Evolutionary conservation across 1,140 invertebrate genomes (phyloP), one percentile per base, ranked within the genome.

Genomic region (Drosophila melanica): DNA sequence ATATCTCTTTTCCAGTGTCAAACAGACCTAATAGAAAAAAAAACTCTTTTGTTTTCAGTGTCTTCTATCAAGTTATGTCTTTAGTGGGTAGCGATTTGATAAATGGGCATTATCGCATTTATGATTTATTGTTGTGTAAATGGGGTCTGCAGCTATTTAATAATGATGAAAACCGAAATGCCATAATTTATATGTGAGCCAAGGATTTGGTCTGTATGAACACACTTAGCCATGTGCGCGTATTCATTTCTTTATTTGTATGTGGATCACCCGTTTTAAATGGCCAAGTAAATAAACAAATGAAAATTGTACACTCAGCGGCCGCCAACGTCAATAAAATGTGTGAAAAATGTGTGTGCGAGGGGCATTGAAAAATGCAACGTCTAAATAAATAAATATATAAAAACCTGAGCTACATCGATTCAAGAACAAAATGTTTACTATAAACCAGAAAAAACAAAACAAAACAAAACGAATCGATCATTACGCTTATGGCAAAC

Each of bases 201-300:
- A 84, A 84, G 80, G 80, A 84, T 80, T 85, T 76, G 41, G 45
- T 54, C 12, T 47, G 16, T 55, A 42, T 11, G 4, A 48, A 51
- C 9, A 45, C 39, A 16, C 14, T 16, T 47, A 47, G 10, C 33
- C 42, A 53, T 27, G 41, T 37, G 14, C 42, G 45, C 33, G 62
- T 47, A 59, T 77, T 73, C 20, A 20, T 62, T 48, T 57, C 27
- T 44, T 45, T 71, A 71, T 65, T 75, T 75, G 79, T 69, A 78
- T 84, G 77, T 85, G 62, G 79, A 85, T 82, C 81, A 77, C 50
- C 58, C 59, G 71, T 37, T 53, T 67, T 62, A 67, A 84, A 90
- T 87, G 79, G 84, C 77, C 85, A 89, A 87, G 84, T 87, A 87
- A 87, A 87, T 87, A 87, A 87, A 87, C 84, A 87, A 87, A 89